Conservation (phyloP, 2,888 invertebrate species). For the Archips xylosteana region DNA sequence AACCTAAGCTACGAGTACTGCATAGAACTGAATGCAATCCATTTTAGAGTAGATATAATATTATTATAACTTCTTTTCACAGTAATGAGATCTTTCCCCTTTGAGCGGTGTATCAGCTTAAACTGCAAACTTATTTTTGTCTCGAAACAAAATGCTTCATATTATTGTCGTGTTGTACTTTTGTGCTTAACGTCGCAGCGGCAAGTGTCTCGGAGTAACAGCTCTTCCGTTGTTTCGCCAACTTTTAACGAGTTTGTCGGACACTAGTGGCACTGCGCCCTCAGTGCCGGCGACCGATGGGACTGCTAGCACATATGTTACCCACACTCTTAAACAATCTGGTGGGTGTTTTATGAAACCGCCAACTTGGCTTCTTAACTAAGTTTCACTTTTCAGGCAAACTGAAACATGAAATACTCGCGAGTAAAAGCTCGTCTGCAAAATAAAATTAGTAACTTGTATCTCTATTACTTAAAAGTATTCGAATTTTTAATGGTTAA, state of each 20-base stretch:
- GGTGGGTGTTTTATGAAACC: conserved; percentile 49
- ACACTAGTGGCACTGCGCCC: conserved; percentile 67
- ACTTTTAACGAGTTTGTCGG: conserved; percentile 85
- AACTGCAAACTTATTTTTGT: conserved; percentile 66
- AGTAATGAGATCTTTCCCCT: conserved; percentile 48
- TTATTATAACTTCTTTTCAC: too few relatives aligned
- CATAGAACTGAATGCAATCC: too few relatives aligned
- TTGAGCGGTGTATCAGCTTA: conserved; percentile 59
- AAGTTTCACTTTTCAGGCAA: conserved; percentile 2
- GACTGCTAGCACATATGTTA: conserved; percentile 64
- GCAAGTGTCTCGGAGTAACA: conserved; percentile 79
- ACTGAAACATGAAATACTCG: too few relatives aligned
- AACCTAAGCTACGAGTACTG: neutral
- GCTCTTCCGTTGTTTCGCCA: conserved; percentile 79
- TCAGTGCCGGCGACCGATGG: conserved; percentile 60
- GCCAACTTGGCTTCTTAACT: conserved; percentile 28
- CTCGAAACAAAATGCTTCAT: conserved; percentile 73
- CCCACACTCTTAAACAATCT: conserved; percentile 53
- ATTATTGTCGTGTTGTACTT: conserved; percentile 80
- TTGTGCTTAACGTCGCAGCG: conserved; percentile 79
- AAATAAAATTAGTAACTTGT: too few relatives aligned
- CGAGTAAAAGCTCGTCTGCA: too few relatives aligned
- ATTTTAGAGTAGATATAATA: too few relatives aligned
- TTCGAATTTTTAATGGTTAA: too few relatives aligned
- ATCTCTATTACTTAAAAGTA: too few relatives aligned